These are phyloP conservation scores for Phyllopteryx taeniolatus DNA, from an alignment of 2,113 vertebrate genomes.

Conservation along the genomic window DNA sequence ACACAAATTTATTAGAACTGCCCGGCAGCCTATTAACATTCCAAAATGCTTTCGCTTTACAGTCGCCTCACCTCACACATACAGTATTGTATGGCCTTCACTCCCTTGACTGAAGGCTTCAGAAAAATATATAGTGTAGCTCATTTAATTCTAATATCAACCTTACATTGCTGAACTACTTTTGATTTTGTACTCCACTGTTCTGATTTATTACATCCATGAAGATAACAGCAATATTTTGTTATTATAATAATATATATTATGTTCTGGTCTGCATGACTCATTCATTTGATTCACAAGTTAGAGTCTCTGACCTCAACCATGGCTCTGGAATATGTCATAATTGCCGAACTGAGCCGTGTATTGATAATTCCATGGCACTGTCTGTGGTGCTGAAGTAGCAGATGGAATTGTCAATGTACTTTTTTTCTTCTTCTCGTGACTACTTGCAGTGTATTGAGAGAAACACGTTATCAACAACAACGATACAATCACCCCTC, in stretches of 20 bases:
- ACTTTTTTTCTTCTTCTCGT: background rate
- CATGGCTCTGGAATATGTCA: background rate
- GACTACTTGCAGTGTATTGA: background rate
- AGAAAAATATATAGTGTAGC: too few relatives aligned
- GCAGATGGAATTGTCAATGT: background rate
- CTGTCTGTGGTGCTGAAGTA: slow-evolving; percentile 8
- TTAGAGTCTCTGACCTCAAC: background rate
- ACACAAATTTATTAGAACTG: slow-evolving; percentile 4
- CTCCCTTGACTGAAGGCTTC: slow-evolving; percentile 8
- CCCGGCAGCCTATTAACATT: slow-evolving; percentile 43
- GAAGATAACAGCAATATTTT: background rate
- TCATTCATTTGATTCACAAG: background rate
- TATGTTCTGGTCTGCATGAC: background rate
- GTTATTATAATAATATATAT: too few relatives aligned
- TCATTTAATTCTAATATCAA: too few relatives aligned
- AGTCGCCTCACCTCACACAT: slow-evolving; percentile 14
- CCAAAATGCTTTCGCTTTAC: background rate
- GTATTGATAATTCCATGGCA: slow-evolving; percentile 11
- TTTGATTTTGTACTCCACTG: too few relatives aligned
- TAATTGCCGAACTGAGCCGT: background rate
- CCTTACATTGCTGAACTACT: too few relatives aligned
- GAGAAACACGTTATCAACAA: background rate
- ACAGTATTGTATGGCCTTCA: slow-evolving; percentile 41
- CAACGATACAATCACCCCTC: background rate
- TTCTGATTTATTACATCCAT: background rate